These are phyloP conservation scores for Gopherus flavomarginatus DNA, from an alignment of 2,113 vertebrate genomes.

Conservation along the genomic window DNA sequence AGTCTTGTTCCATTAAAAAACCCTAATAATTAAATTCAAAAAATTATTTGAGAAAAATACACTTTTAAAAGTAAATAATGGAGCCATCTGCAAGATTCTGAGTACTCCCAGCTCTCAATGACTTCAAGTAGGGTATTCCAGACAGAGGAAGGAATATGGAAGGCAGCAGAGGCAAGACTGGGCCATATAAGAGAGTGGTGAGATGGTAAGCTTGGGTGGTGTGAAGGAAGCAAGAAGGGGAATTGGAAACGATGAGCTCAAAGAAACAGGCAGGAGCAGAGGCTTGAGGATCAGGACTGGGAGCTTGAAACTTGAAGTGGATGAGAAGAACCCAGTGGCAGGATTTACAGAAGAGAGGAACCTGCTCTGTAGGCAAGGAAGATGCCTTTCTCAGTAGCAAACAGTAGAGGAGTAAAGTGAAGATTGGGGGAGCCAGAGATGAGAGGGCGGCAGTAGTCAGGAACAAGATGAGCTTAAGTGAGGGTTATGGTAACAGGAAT, in stretches of 20 bases:
- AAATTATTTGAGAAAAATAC: background rate
- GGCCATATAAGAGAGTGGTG: rapidly evolving
- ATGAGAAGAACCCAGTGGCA: background rate
- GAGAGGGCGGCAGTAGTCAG: background rate
- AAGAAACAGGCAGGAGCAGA: background rate
- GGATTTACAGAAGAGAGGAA: background rate
- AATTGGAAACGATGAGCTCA: background rate
- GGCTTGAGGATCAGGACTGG: background rate
- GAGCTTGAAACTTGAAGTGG: background rate
- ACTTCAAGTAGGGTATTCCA: background rate
- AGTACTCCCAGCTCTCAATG: background rate
- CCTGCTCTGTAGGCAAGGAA: background rate
- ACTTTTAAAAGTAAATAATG: background rate
- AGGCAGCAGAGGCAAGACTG: rapidly evolving
- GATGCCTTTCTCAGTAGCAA: background rate
- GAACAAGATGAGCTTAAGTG: background rate
- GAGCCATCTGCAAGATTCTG: background rate
- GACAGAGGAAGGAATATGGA: background rate
- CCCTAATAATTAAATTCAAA: background rate
- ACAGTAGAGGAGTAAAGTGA: background rate
- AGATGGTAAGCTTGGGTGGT: background rate
- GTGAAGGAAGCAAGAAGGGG: background rate
- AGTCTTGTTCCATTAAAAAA: background rate
- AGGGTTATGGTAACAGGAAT: background rate
- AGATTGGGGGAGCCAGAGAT: background rate